These are phyloP conservation scores for Lindbergichthys nudifrons DNA, from an alignment of 2,797 vertebrate genomes.

Conservation along the genomic window DNA sequence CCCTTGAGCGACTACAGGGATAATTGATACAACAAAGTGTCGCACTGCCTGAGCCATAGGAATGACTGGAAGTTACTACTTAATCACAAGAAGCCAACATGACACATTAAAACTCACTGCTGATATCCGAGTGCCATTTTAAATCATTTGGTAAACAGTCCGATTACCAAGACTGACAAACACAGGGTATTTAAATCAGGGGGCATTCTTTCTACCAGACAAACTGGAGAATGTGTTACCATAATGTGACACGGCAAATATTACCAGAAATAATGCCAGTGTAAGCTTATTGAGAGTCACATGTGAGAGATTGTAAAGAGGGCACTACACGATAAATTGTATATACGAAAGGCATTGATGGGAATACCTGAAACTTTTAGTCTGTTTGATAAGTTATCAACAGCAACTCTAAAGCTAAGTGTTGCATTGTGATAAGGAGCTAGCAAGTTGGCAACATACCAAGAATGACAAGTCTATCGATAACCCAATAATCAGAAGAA, in stretches of 20 bases:
- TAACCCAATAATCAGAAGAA: background rate
- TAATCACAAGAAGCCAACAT: constrained; percentile 53
- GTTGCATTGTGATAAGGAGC: background rate
- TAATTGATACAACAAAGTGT: constrained; percentile 72
- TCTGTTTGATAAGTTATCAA: background rate
- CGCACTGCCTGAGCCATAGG: constrained; percentile 50
- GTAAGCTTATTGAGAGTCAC: background rate
- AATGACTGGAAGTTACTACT: constrained; percentile 49
- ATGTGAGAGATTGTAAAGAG: background rate
- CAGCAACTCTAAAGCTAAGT: background rate
- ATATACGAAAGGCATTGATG: too few relatives aligned
- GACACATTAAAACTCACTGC: constrained; percentile 45
- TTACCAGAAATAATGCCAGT: background rate
- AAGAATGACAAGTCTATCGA: background rate
- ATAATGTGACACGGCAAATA: background rate
- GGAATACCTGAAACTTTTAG: background rate
- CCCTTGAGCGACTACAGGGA: constrained; percentile 62
- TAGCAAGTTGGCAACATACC: background rate
- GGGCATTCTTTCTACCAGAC: background rate
- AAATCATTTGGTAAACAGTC: constrained; percentile 34
- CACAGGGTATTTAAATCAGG: constrained; percentile 12
- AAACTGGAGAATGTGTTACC: background rate
- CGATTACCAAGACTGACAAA: constrained; percentile 29
- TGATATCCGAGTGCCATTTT: constrained; percentile 32
- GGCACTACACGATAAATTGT: background rate